Base-by-base conservation (phyloP, 2,888 invertebrate species). In the Hoplodrina ambigua region DNA sequence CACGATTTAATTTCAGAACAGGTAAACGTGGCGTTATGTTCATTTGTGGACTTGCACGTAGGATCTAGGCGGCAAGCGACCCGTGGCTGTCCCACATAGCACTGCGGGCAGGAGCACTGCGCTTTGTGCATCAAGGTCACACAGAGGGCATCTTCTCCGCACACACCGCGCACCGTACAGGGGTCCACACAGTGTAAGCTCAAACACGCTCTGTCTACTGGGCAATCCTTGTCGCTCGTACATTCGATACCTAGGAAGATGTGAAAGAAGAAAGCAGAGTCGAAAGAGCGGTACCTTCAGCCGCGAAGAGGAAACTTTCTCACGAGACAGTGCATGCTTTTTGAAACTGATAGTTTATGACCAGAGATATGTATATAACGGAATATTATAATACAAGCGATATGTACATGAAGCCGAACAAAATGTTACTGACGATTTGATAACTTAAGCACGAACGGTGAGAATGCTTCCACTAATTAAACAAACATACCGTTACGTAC, bases 101-200 rank as follows among this genome's bases (percentile, higher is more conserved):
- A 99, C 91, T 98, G 98, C 63, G 98, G 98, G 89, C 99, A 99
- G 71, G 98, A 97, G 93, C 99, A 99, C 88, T 98, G 97, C 58
- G 98, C 98, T 88, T 97, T 97, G 95, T 99, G 99, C 91, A 98
- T 96, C 81, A 98, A 97, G 72, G 98, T 97, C 88, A 97, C 97
- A 94, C 99, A 99, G 78, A 98, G 96, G 78, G 99, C 98, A 94
- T 98, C 98, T 88, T 97, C 97, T 84, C 99, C 99, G 93, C 99
- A 99, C 84, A 97, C 98, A 88, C 98, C 98, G 87, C 98, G 97
- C 90, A 98, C 97, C 90, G 97, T 97, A 96, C 99, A 99, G 83
- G 98, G 99, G 96, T 99, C 98, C 95, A 98, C 97, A 96, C 99
- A 99, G 96, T 98, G 98, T 95, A 97, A 97, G 96, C 98, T 98